Conservation (phyloP, 2,113 vertebrate species). For the Charadrius vociferus region DNA sequence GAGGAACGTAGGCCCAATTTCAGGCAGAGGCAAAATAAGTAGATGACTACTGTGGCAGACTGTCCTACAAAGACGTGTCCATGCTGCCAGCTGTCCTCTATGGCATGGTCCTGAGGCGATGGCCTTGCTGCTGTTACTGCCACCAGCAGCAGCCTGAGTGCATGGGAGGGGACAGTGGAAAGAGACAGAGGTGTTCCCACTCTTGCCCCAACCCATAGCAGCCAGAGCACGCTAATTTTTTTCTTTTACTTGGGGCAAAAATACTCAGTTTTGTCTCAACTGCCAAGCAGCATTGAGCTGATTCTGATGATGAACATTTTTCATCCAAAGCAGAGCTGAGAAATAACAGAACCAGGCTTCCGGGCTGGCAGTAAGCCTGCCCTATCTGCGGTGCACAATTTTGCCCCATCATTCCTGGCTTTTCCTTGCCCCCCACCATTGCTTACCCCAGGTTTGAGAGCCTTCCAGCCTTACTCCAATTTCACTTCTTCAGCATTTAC, state of each 20-base stretch:
- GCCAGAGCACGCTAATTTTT: rapidly evolving
- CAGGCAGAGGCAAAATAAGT: background rate
- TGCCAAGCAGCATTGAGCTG: background rate
- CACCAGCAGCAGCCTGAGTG: background rate
- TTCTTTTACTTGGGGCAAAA: background rate
- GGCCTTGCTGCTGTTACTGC: background rate
- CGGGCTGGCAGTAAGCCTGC: background rate
- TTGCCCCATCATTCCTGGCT: background rate
- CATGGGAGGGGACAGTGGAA: background rate
- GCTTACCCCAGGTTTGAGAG: background rate
- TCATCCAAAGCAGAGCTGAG: background rate
- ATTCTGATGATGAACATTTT: background rate
- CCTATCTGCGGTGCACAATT: rapidly evolving
- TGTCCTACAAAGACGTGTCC: background rate
- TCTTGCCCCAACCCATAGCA: background rate
- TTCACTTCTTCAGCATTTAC: background rate
- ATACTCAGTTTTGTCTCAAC: background rate
- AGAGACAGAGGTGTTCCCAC: background rate
- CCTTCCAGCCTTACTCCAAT: background rate
- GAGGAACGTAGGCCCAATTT: background rate
- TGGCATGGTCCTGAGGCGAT: rapidly evolving
- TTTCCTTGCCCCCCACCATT: background rate
- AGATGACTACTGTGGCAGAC: background rate
- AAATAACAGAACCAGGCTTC: background rate
- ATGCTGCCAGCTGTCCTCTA: background rate